Conservation (phyloP, 2,797 vertebrate species). For the Champsocephalus esox region DNA sequence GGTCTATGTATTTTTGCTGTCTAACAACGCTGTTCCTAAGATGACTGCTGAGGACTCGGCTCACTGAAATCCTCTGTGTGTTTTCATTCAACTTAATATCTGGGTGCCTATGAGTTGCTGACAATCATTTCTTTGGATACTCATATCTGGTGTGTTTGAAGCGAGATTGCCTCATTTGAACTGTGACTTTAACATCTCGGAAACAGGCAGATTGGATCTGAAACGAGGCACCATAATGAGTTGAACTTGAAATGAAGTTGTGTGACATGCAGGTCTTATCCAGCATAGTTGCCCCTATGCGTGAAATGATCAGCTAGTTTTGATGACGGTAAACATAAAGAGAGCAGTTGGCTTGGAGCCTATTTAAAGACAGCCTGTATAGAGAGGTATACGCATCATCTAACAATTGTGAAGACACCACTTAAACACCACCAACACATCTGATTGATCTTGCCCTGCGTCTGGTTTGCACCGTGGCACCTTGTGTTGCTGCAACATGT, state of each 20-base stretch:
- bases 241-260: constrained; percentile 13
- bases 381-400: constrained; percentile 3
- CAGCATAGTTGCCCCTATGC: background rate
- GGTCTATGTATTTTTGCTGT: constrained; percentile 50
- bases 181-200: constrained; percentile 24
- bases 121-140: constrained; percentile 27
- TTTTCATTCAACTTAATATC: constrained; percentile 45
- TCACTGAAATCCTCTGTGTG: constrained; percentile 42
- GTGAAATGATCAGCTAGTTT: constrained; percentile 5
- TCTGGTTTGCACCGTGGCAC: constrained; percentile 64
- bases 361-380: constrained; percentile 16
- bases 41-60: constrained; percentile 41
- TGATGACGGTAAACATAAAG: background rate
- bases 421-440: constrained; percentile 51
- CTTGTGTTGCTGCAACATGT: constrained; percentile 49
- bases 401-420: constrained; percentile 26
- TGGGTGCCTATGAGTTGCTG: constrained; percentile 27
- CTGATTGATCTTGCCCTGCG: constrained; percentile 41
- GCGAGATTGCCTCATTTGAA: constrained; percentile 39
- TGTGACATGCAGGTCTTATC: background rate
- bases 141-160: constrained; percentile 35
- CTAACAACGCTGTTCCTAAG: constrained; percentile 31
- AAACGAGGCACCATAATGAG: constrained; percentile 20
- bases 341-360: background rate
- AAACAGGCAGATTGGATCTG: constrained; percentile 24